Evolutionary conservation across 2,888 invertebrate species (phyloP).

Genomic region (Agonum fuliginosum): DNA sequence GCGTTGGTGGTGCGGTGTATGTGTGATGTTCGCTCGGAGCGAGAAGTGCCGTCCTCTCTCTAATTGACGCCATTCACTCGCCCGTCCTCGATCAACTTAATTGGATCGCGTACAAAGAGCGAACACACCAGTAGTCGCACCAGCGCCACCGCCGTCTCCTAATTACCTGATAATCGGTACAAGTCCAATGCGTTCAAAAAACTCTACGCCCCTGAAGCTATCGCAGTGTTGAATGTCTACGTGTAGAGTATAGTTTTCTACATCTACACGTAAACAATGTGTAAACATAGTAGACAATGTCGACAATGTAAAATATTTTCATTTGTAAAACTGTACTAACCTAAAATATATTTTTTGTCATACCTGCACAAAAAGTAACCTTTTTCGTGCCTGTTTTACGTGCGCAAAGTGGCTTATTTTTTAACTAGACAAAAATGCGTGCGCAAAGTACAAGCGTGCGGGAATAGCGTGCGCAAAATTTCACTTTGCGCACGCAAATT

Average conservation of each 20-base stretch:
- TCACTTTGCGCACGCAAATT: too few species aligned
- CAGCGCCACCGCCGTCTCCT: constrained; percentile 41
- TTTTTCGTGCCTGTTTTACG: too few species aligned
- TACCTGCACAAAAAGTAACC: too few species aligned
- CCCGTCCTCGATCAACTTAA: constrained; percentile 71
- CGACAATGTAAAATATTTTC: too few species aligned
- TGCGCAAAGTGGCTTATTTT: too few species aligned
- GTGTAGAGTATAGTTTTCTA: not conserved
- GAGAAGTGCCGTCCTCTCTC: constrained; percentile 59
- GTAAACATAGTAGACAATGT: too few species aligned
- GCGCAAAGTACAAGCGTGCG: too few species aligned
- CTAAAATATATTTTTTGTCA: too few species aligned
- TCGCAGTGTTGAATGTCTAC: not conserved
- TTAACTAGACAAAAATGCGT: too few species aligned
- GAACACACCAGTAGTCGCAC: constrained; percentile 62
- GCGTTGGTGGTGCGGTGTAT: not conserved
- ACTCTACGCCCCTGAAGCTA: not conserved
- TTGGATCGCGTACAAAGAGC: constrained; percentile 70
- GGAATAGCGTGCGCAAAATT: too few species aligned
- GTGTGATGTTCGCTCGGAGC: not conserved
- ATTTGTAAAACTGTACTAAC: too few species aligned
- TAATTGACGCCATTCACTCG: constrained; percentile 71
- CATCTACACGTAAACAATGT: too few species aligned
- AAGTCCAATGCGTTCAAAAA: constrained; percentile 15
- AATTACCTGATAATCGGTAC: constrained; percentile 48